Conservation (phyloP, 2,113 vertebrate genomes). For the Carassius auratus region DNA sequence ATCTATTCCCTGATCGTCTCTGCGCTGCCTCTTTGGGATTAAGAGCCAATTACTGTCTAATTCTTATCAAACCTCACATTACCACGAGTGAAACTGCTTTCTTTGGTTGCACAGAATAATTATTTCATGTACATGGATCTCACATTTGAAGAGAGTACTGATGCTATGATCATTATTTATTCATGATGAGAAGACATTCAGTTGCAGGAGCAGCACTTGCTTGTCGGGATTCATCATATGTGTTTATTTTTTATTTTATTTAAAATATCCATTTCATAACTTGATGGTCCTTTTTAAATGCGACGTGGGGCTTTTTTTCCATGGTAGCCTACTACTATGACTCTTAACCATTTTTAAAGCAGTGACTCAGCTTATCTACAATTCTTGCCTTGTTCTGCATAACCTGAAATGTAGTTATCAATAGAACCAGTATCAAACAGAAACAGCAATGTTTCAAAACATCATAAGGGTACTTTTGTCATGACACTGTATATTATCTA, state of each 20-base stretch:
- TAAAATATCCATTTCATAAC: slow-evolving; percentile 1
- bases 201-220: slow-evolving; percentile 7
- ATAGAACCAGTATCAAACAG: background rate
- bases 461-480: background rate
- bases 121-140: slow-evolving; percentile 4
- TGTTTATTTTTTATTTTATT: background rate
- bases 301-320: background rate
- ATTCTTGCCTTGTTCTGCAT: background rate
- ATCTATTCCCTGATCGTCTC: slow-evolving; percentile 21
- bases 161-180: slow-evolving; percentile 12
- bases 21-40: slow-evolving; percentile 35
- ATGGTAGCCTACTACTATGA: background rate
- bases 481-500: background rate
- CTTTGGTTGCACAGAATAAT: slow-evolving; percentile 27
- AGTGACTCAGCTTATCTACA: slow-evolving; percentile 28
- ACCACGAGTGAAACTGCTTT: background rate
- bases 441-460: background rate
- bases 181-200: slow-evolving; percentile 6
- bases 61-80: slow-evolving; percentile 34
- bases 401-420: background rate
- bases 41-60: slow-evolving; percentile 33
- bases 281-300: background rate
- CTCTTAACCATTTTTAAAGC: background rate
- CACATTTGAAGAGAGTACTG: slow-evolving; percentile 9
- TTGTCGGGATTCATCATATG: background rate